Conservation (phyloP, 2,113 vertebrate genomes). For the Bos javanicus region DNA sequence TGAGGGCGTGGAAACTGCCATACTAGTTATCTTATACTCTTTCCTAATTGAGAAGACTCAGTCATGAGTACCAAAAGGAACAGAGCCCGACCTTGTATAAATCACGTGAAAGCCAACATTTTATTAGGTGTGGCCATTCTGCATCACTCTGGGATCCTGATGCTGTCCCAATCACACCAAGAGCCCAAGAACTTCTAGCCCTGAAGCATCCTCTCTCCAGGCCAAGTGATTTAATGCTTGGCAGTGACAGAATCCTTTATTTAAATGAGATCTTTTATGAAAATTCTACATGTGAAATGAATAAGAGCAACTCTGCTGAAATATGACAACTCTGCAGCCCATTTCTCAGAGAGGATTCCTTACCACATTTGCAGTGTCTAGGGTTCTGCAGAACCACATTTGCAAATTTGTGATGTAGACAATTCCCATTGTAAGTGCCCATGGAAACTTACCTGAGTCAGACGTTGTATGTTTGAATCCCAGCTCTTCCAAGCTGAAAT, state of each 20-base stretch:
- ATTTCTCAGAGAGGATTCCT: not conserved
- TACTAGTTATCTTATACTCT: not conserved
- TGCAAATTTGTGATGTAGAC: not conserved
- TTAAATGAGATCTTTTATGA: not conserved
- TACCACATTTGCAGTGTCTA: not conserved
- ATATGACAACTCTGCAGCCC: not conserved
- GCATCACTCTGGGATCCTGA: not conserved
- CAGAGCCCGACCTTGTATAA: not conserved
- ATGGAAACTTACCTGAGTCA: not conserved
- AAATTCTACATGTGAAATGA: not conserved
- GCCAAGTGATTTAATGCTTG: not conserved
- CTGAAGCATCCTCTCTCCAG: not conserved
- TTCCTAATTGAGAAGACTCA: not conserved
- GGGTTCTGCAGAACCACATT: not conserved
- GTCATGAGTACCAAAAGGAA: not conserved
- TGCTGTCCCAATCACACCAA: not conserved
- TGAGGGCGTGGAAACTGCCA: not conserved
- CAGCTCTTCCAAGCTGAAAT: not conserved
- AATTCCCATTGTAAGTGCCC: not conserved
- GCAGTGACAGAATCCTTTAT: not conserved
- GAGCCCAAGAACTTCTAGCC: not conserved
- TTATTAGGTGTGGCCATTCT: not conserved
- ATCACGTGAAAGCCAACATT: not conserved
- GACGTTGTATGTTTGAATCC: not conserved
- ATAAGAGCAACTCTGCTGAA: not conserved